Evolutionary conservation across 30 jellyfish, hydroid and myxozoan species (phyloP), one percentile per base, ranked within the genome.

Genomic region (Cassiopea xamachana): DNA sequence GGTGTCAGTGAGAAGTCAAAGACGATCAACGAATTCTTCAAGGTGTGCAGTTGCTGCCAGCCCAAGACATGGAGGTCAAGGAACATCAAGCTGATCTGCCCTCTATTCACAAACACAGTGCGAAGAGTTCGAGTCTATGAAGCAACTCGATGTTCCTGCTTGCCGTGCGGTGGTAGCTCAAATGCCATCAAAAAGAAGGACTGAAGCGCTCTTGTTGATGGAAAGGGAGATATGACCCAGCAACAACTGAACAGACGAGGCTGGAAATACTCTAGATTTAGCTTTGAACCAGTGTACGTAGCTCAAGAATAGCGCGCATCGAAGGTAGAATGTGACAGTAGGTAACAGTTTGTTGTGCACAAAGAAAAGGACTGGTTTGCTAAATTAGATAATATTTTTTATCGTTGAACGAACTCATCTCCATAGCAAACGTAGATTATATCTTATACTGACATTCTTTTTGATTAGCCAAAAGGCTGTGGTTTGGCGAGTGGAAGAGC

Each of bases 101-200:
- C 94, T 4, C 79, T 79, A 44, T 46, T 47, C 73, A 46, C 51
- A 8, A 64, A 47, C n/a, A 87, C 78, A 81, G 62, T 13, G 43
- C 82, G 85, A 19, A 69, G 90, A 49, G 80, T 87, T 43, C 48
- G 79, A 48, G 75, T 87, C 3, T 79, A 62, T 69, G 90, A 44
- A 4, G 94, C 94, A 17, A 87, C 94, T 1, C 73, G 73, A 69
- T 87, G 94, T 81, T 44, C 87, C 46, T 87, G 94, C 80, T 16
- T 48, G 72, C 94, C 90, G 6, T 87, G 94, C 81, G 48, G 79
- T 58, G 39, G 7, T 71, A 27, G 43, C 74, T 9, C 8, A 16
- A 64, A 64, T 17, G 27, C 43, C 15, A 14, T 64, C 2, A 17
- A 13, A 64, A 64, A 64, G 74, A 59, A 59, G 43, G 15, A 13